These are phyloP conservation scores for Mustela lutreola DNA, from an alignment of 2,113 vertebrate genomes.

Conservation along the genomic window DNA sequence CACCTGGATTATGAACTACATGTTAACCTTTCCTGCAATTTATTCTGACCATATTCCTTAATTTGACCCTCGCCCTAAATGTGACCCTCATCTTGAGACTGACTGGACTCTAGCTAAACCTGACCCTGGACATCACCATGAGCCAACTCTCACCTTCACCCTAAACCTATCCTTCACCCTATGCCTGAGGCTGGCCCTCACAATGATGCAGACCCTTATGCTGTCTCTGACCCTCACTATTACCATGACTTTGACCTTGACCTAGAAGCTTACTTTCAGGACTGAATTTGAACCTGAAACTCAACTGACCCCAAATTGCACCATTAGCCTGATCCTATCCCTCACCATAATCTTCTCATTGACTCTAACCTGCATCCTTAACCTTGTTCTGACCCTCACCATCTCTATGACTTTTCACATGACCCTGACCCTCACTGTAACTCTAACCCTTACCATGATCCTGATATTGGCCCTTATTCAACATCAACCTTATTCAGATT, in stretches of 20 bases:
- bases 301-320: background rate
- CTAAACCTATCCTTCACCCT: background rate
- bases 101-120: background rate
- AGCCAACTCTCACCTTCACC: background rate
- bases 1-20: background rate
- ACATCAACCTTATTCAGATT: background rate
- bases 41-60: background rate
- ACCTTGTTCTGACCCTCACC: background rate
- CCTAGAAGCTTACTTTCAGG: background rate
- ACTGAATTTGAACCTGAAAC: background rate
- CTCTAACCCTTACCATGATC: background rate
- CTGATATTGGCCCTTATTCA: background rate
- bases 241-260: background rate
- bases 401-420: background rate
- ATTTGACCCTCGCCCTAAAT: background rate
- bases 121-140: background rate
- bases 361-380: background rate
- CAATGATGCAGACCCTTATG: background rate
- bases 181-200: background rate
- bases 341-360: background rate
- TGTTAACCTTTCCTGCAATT: background rate
- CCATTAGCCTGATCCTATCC: background rate
- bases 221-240: background rate
- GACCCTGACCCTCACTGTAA: background rate
- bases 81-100: background rate